These are phyloP conservation scores for Isaurus tuberculatus DNA, from an alignment of 92 coral and sea anemone species.

Conservation along the genomic window DNA sequence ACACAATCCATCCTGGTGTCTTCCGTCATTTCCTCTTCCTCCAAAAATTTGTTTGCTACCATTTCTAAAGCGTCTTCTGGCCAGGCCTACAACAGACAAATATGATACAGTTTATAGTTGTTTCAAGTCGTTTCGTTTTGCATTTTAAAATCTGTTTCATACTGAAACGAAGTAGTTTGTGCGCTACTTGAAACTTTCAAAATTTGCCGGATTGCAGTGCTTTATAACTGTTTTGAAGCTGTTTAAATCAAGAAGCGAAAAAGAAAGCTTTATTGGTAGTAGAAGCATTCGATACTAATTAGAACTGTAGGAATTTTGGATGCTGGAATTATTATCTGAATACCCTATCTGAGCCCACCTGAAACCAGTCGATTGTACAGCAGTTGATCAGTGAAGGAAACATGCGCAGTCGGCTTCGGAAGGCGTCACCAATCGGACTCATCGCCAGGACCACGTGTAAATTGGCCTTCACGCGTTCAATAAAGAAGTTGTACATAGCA, in stretches of 20 bases:
- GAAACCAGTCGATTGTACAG: constrained; percentile 99
- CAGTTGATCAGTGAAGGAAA: constrained; percentile 99
- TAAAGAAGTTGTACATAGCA: constrained; percentile 98
- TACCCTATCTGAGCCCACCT: constrained; percentile 56
- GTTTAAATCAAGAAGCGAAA: too few relatives aligned
- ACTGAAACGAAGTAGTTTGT: too few relatives aligned
- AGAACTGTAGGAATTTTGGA: background rate
- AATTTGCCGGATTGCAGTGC: too few relatives aligned
- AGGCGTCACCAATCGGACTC: constrained; percentile 99
- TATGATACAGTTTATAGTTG: background rate
- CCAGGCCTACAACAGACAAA: constrained; percentile 78
- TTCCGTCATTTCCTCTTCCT: constrained; percentile 93
- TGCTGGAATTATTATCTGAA: background rate
- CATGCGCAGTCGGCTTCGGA: constrained; percentile 98
- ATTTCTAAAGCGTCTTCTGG: constrained; percentile 98
- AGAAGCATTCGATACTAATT: too few relatives aligned
- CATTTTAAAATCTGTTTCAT: too few relatives aligned
- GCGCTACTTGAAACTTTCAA: too few relatives aligned
- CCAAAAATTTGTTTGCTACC: constrained; percentile 98
- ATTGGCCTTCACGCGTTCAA: constrained; percentile 94
- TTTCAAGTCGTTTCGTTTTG: too few relatives aligned
- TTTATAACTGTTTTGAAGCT: too few relatives aligned
- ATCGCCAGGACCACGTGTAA: constrained; percentile 98
- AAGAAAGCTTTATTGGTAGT: too few relatives aligned
- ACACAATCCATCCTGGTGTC: constrained; percentile 86